Percentiles rank a stretch among this genome's conserved stretches.
Evolutionary conservation across 1,140 invertebrate genomes (phyloP).

Genomic region (Liolophura sinensis): DNA sequence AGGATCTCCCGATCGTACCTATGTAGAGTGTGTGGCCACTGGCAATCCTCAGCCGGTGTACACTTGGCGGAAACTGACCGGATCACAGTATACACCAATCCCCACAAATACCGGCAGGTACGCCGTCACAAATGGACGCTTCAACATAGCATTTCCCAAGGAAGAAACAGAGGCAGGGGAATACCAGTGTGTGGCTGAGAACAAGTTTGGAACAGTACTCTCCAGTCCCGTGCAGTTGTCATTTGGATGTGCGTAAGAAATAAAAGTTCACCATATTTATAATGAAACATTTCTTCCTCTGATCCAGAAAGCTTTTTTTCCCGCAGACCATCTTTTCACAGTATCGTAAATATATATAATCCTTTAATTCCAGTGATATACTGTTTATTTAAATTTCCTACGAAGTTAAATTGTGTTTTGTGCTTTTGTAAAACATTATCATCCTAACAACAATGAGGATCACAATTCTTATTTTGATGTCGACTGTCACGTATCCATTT

Average conservation of each 20-base stretch:
- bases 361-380: background rate
- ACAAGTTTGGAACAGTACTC: conserved; percentile 85
- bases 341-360: background rate
- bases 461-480: background rate
- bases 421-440: background rate
- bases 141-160: conserved; percentile 84
- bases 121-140: conserved; percentile 86
- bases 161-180: conserved; percentile 75
- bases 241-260: conserved; percentile 71
- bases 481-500: background rate
- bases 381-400: background rate
- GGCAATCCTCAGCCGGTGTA: conserved; percentile 90
- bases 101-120: conserved; percentile 66
- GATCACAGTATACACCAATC: conserved; percentile 36
- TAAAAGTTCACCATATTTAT: background rate
- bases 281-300: background rate
- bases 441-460: background rate
- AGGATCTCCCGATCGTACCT: conserved; percentile 12
- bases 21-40: conserved; percentile 74
- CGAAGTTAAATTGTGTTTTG: background rate
- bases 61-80: conserved; percentile 65
- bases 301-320: background rate
- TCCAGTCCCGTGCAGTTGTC: conserved; percentile 85
- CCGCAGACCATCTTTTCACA: background rate
- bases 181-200: conserved; percentile 90